A percentile compares a stretch with the other conserved stretches of the same genome.
These are phyloP conservation scores for Chelonia mydas DNA, from an alignment of 2,797 vertebrate genomes.

Conservation along the genomic window DNA sequence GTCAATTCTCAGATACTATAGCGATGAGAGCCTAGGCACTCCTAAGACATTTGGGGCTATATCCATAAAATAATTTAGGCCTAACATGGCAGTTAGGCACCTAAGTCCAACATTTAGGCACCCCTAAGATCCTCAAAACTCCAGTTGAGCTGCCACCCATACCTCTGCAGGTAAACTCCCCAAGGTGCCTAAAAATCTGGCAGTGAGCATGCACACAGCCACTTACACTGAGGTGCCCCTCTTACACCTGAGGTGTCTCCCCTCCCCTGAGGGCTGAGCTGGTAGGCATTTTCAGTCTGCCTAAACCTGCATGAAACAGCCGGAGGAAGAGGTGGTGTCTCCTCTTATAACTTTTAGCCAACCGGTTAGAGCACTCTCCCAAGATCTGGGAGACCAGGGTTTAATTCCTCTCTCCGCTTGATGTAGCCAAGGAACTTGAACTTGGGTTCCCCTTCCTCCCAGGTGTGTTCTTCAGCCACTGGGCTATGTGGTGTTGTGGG, in stretches of 20 bases:
- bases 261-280: no score
- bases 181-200: not conserved
- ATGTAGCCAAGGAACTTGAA: not conserved
- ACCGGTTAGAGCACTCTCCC: no score
- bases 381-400: no score
- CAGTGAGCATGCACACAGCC: not conserved
- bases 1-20: accelerated
- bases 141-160: not conserved
- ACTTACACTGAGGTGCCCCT: not conserved
- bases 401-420: not conserved
- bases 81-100: not conserved
- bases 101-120: not conserved
- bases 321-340: not conserved
- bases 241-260: not conserved
- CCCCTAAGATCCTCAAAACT: not conserved
- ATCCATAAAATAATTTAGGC: not conserved
- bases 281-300: not conserved
- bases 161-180: not conserved
- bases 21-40: not conserved
- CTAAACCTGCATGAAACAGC: not conserved
- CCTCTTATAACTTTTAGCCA: not conserved
- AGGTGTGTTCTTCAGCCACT: no score
- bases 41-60: not conserved
- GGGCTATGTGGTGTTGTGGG: no score
- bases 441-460: no score